phyloP scores from a whole-genome alignment of 2,888 invertebrate genomes.

The Myopa tessellatipennis region DNA sequence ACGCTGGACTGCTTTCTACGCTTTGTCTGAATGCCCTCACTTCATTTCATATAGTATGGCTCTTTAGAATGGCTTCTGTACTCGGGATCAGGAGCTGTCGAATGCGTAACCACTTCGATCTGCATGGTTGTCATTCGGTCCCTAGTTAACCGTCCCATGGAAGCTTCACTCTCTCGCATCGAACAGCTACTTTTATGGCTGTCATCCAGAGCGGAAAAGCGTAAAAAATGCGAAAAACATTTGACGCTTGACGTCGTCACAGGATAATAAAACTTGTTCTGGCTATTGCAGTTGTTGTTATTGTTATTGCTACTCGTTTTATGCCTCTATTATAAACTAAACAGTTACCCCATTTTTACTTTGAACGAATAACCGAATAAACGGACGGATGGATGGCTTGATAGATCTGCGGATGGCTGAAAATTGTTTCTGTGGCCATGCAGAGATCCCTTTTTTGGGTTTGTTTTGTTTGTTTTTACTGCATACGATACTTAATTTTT shows the following conservation, averaged over 20 bases:
- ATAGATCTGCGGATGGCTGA: neutral
- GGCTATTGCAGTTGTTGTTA: too few relatives aligned
- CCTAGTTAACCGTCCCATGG: neutral
- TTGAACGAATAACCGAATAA: neutral
- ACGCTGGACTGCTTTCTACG: too few relatives aligned
- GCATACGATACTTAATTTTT: slow-evolving; percentile 19
- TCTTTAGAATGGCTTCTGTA: too few relatives aligned
- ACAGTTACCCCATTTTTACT: neutral
- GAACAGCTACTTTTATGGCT: slow-evolving; percentile 1
- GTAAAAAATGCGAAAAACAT: neutral
- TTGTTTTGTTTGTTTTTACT: neutral
- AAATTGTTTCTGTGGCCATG: neutral
- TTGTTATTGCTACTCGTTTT: neutral
- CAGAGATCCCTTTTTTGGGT: neutral
- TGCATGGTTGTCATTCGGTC: neutral
- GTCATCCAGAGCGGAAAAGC: neutral
- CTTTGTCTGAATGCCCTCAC: too few relatives aligned
- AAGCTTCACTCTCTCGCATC: neutral
- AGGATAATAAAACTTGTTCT: slow-evolving; percentile 30
- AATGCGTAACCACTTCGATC: neutral
- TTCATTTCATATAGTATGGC: too few relatives aligned
- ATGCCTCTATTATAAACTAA: slow-evolving; percentile 23
- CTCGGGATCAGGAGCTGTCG: neutral
- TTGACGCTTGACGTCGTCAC: slow-evolving; percentile 14
- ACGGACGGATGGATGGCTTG: neutral